These are phyloP conservation scores for Flexamia atlantica DNA, from an alignment of 2,888 invertebrate genomes.

Conservation along the genomic window DNA sequence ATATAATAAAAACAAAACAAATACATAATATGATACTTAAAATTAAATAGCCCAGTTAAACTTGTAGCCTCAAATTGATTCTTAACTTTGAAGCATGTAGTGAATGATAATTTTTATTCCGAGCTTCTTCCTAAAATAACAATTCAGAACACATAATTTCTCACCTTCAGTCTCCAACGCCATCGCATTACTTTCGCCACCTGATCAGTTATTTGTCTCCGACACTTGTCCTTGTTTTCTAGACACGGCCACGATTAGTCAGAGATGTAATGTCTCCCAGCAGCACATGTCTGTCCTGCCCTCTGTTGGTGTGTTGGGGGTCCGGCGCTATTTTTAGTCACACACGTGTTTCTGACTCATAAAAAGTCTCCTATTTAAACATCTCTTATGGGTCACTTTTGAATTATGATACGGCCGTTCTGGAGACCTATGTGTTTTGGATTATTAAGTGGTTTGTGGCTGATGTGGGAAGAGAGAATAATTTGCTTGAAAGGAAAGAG, in stretches of 20 bases:
- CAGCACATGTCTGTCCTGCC: neutral
- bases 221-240: neutral
- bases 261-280: slow-evolving; percentile 2
- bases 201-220: neutral
- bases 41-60: no score
- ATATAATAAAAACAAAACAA: no score
- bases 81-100: no score
- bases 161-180: no score
- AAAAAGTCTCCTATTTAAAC: slow-evolving; percentile 12
- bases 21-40: no score
- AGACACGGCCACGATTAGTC: neutral
- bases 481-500: neutral
- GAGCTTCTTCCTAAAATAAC: no score
- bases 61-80: no score
- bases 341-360: neutral
- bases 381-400: slow-evolving; percentile 34
- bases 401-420: neutral
- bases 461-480: neutral
- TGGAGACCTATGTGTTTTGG: neutral
- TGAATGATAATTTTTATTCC: no score
- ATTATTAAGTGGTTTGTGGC: neutral
- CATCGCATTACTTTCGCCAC: neutral
- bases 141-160: no score
- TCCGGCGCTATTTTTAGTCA: slow-evolving; percentile 8
- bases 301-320: slow-evolving; percentile 1